A percentile compares a stretch with the other conserved stretches of the same genome.
Conservation (phyloP, 2,888 invertebrate genomes). For the Lissocephala sabroskyi region DNA sequence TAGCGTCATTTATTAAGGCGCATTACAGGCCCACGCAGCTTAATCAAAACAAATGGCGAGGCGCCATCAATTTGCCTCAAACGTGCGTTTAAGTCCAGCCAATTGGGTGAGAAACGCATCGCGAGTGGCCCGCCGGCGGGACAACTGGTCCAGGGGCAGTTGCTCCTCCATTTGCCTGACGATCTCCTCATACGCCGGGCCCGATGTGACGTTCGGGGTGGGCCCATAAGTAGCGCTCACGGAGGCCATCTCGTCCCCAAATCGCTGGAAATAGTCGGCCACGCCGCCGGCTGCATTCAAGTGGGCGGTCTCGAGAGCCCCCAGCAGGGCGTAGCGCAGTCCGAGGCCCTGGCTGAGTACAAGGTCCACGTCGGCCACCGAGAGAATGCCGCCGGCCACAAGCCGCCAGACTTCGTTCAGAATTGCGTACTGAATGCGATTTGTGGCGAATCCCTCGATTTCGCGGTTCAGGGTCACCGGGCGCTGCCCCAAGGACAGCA, state of each 20-base stretch:
- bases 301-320: slow-evolving; percentile 94
- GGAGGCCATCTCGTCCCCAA: slow-evolving; percentile 75
- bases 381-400: slow-evolving; percentile 84
- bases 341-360: slow-evolving; percentile 96
- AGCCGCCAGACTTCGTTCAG: slow-evolving; percentile 93
- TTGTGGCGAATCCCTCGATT: slow-evolving; percentile 93
- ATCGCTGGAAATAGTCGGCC: slow-evolving; percentile 76
- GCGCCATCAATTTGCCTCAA: slow-evolving; percentile 68
- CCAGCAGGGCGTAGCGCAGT: slow-evolving; percentile 95
- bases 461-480: slow-evolving; percentile 90
- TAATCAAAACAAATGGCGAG: slow-evolving; percentile 42
- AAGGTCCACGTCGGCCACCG: slow-evolving; percentile 90
- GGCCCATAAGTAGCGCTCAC: slow-evolving; percentile 83
- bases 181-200: slow-evolving; percentile 79
- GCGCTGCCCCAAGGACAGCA: slow-evolving; percentile 91
- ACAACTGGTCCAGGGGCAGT: slow-evolving; percentile 81
- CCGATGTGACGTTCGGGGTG: slow-evolving; percentile 80
- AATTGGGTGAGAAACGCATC: slow-evolving; percentile 86
- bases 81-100: slow-evolving; percentile 83
- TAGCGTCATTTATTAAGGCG: too few relatives aligned
- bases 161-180: slow-evolving; percentile 81
- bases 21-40: slow-evolving; percentile 17
- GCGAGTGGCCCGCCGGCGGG: slow-evolving; percentile 83
- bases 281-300: slow-evolving; percentile 94
- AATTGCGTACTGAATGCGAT: slow-evolving; percentile 95